Evolutionary conservation across 37 sponge, comb jelly and placozoan species (phyloP).

Genomic region (Beroe ovata): DNA sequence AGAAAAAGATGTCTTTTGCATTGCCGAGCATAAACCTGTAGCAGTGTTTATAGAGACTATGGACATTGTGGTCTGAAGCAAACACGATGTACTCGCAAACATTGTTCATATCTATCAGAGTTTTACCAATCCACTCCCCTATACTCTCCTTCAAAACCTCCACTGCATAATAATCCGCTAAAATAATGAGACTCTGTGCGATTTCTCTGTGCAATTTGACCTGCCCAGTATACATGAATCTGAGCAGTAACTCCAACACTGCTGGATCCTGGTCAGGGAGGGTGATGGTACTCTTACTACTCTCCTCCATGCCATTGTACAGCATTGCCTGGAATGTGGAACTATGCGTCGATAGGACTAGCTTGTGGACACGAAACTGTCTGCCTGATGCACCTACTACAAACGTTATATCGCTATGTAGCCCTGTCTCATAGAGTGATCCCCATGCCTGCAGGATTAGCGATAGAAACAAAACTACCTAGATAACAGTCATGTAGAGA

Average conservation of each 20-base stretch:
- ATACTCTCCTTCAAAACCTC: constrained; percentile 49
- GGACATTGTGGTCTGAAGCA: constrained; percentile 48
- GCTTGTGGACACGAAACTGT: constrained; percentile 10
- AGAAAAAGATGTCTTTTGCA: constrained; percentile 62
- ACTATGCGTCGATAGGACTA: constrained; percentile 49
- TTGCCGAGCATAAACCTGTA: constrained; percentile 60
- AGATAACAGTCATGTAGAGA: no score
- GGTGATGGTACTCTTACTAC: constrained; percentile 21
- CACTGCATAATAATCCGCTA: constrained; percentile 51
- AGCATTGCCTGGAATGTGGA: constrained; percentile 21
- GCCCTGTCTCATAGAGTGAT: constrained; percentile 27
- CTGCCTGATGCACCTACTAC: background rate
- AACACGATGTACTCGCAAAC: constrained; percentile 36
- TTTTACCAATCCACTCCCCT: constrained; percentile 60
- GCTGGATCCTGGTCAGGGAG: constrained; percentile 23
- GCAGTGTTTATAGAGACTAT: constrained; percentile 52
- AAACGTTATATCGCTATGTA: constrained; percentile 23
- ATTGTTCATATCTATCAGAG: constrained; percentile 48
- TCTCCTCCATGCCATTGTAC: constrained; percentile 59
- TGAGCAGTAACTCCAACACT: constrained; percentile 39
- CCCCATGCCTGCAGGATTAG: constrained; percentile 68
- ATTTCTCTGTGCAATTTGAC: constrained; percentile 27
- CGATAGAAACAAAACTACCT: no score
- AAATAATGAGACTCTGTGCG: background rate
- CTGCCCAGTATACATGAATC: constrained; percentile 62